Percentiles rank a stretch among this genome's conserved stretches.
Evolutionary conservation across 2,797 vertebrate species (phyloP).

Genomic region (Pelochelys cantorii): DNA sequence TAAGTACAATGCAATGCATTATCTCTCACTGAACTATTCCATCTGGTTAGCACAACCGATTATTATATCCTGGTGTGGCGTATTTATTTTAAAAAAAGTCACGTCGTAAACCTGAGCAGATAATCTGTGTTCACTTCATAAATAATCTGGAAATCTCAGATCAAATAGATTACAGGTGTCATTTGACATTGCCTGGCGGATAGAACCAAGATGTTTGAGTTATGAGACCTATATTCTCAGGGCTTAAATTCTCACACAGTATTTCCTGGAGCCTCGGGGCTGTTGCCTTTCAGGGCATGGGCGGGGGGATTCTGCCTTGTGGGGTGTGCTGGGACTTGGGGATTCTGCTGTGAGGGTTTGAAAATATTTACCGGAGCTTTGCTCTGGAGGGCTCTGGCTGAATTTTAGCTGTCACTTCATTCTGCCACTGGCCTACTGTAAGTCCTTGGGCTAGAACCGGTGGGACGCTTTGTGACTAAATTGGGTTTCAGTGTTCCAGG

Average conservation of each 20-base stretch:
- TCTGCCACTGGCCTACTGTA: not conserved
- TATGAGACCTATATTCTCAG: not conserved
- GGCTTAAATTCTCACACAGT: no score
- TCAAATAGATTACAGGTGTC: not conserved
- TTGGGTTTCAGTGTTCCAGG: no score
- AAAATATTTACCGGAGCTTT: no score
- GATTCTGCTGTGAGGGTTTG: no score
- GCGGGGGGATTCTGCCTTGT: no score
- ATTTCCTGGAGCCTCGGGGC: no score
- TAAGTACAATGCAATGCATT: conserved; percentile 21
- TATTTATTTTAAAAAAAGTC: not conserved
- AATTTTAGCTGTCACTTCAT: not conserved
- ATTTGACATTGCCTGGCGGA: not conserved
- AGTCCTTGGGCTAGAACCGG: not conserved
- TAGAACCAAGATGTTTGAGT: not conserved
- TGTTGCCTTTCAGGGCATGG: no score
- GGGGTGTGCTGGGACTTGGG: no score
- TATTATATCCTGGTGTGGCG: not conserved
- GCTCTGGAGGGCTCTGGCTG: no score
- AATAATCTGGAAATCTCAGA: not conserved
- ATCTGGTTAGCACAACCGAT: not conserved
- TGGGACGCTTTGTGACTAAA: no score
- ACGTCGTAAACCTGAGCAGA: not conserved
- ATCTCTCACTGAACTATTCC: conserved; percentile 21
- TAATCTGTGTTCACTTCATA: not conserved